These are phyloP conservation scores for Physocephala rufipes DNA, from an alignment of 2,888 invertebrate species.

Conservation along the genomic window DNA sequence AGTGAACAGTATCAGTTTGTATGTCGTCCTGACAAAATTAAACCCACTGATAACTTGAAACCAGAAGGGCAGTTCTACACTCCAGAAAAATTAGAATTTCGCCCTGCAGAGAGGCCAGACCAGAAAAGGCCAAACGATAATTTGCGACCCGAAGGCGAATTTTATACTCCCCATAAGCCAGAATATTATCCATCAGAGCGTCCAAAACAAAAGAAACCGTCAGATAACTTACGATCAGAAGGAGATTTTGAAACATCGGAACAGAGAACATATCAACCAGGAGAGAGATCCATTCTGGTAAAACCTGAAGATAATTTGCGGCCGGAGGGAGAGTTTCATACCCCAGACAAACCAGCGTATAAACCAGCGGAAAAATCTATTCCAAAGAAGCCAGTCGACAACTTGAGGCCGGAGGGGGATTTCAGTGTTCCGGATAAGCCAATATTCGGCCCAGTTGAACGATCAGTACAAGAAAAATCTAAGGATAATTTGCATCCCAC, in stretches of 20 bases:
- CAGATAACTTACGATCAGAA: conserved; percentile 69
- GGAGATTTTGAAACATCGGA: conserved; percentile 57
- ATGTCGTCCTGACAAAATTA: conserved; percentile 64
- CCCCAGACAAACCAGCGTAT: conserved; percentile 64
- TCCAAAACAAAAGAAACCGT: conserved; percentile 65
- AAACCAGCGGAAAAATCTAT: conserved; percentile 42
- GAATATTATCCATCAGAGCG: conserved; percentile 53
- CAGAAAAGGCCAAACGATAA: conserved; percentile 67
- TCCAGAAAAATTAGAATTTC: conserved; percentile 62
- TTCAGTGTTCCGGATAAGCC: too few species aligned
- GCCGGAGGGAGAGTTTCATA: conserved; percentile 67
- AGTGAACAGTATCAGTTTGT: conserved; percentile 67
- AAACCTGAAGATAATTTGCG: conserved; percentile 36
- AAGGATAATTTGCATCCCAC: too few species aligned
- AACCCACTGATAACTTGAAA: conserved; percentile 67
- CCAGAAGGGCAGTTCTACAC: conserved; percentile 70
- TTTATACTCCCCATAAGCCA: conserved; percentile 68
- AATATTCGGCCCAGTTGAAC: too few species aligned
- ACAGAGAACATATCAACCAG: conserved; percentile 53
- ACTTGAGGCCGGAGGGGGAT: too few species aligned
- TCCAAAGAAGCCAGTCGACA: conserved; percentile 49
- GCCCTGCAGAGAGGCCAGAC: conserved; percentile 66
- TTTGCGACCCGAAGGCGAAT: conserved; percentile 68
- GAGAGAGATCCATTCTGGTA: conserved; percentile 50
- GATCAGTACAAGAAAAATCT: too few species aligned